A percentile compares a stretch with the other conserved stretches of the same genome.
Evolutionary conservation across 1,140 invertebrate species (phyloP).

Genomic region (Leptinotarsa lineolata): DNA sequence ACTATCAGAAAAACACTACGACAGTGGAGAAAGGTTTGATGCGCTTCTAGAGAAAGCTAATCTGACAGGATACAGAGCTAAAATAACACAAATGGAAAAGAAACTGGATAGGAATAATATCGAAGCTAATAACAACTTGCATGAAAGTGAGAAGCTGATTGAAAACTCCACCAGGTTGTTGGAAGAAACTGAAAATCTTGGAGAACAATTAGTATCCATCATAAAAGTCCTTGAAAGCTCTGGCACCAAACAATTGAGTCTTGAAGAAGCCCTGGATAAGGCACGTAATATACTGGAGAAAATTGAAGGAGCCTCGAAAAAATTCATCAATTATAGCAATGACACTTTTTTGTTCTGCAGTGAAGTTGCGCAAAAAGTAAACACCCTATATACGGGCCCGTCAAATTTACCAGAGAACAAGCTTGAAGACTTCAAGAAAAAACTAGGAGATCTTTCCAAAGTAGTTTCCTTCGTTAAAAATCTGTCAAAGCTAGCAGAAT

Average conservation of each 20-base stretch:
- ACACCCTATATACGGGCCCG: slow-evolving; percentile 27
- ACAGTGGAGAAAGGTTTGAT: slow-evolving; percentile 57
- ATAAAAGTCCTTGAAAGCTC: slow-evolving; percentile 41
- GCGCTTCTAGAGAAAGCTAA: slow-evolving; percentile 57
- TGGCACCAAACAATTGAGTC: slow-evolving; percentile 44
- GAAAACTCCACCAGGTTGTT: slow-evolving; percentile 7
- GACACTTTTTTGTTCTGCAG: slow-evolving; percentile 38
- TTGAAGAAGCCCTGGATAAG: slow-evolving; percentile 43
- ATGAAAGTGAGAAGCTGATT: slow-evolving; percentile 11
- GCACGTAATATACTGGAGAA: slow-evolving; percentile 40
- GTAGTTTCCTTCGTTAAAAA: slow-evolving; percentile 29
- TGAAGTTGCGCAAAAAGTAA: slow-evolving; percentile 33
- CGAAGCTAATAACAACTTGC: background rate
- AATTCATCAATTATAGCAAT: slow-evolving; percentile 28
- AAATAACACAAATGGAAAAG: slow-evolving; percentile 34
- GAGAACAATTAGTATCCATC: slow-evolving; percentile 14
- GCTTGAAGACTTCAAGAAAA: slow-evolving; percentile 38
- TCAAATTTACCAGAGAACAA: slow-evolving; percentile 28
- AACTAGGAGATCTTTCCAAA: slow-evolving; percentile 36
- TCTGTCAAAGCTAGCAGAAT: slow-evolving; percentile 25
- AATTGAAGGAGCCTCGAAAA: slow-evolving; percentile 39
- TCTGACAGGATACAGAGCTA: slow-evolving; percentile 46
- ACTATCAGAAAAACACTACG: slow-evolving; percentile 39
- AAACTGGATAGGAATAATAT: slow-evolving; percentile 32
- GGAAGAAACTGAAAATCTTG: background rate